A percentile compares a stretch with the other conserved stretches of the same genome.
Evolutionary conservation across 1,140 invertebrate genomes (phyloP).

Genomic region (Psilanteris sp.): DNA sequence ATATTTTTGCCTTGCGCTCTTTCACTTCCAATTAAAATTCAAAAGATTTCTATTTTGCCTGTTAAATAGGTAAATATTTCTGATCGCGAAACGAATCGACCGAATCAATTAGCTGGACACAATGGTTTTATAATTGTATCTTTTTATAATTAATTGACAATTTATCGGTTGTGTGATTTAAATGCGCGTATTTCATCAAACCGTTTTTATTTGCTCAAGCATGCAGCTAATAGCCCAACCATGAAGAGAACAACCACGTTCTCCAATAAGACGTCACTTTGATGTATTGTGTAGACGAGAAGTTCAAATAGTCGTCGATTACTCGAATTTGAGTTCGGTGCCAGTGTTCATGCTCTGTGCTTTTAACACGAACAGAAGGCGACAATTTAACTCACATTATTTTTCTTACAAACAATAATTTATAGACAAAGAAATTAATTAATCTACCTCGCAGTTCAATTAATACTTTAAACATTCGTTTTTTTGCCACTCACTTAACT

Average conservation of each 20-base stretch:
- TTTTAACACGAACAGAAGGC: too few relatives aligned
- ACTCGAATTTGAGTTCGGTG: constrained; percentile 11
- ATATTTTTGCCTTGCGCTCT: background rate
- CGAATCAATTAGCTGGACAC: background rate
- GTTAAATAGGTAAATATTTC: background rate
- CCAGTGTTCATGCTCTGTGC: too few relatives aligned
- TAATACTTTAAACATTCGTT: too few relatives aligned
- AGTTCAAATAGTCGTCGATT: constrained; percentile 34
- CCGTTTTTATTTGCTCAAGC: constrained; percentile 4
- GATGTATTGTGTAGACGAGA: constrained; percentile 21
- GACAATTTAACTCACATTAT: background rate
- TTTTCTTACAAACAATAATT: background rate
- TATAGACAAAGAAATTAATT: background rate
- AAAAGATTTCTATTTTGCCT: background rate
- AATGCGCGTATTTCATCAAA: background rate
- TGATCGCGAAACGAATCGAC: background rate
- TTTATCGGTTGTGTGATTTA: background rate
- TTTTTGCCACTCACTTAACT: too few relatives aligned
- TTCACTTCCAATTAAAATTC: too few relatives aligned
- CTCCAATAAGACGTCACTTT: constrained; percentile 35
- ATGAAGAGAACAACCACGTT: constrained; percentile 7
- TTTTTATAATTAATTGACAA: constrained; percentile 5
- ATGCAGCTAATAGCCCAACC: constrained; percentile 11
- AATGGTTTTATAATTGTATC: background rate
- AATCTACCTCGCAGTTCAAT: too few relatives aligned